phyloP scores from a whole-genome alignment of 2,113 vertebrate species.

The Hippocampus guttulatus region DNA sequence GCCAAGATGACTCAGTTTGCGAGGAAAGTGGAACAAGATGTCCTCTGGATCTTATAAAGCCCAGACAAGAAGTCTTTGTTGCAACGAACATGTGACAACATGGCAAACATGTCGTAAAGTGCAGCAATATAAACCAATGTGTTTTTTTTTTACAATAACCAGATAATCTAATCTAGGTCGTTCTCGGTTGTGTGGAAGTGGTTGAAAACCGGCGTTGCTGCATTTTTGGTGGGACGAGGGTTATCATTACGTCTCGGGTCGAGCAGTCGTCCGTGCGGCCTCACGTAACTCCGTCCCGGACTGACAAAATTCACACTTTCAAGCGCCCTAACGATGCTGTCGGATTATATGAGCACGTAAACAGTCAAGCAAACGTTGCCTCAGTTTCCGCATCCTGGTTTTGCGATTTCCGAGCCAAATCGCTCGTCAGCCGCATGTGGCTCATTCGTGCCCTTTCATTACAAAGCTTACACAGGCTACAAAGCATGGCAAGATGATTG shows the following conservation, averaged over 20 bases:
- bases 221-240: slow-evolving; percentile 35
- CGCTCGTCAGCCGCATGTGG: slow-evolving; percentile 54
- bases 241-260: slow-evolving; percentile 52
- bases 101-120: slow-evolving; percentile 28
- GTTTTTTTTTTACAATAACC: not conserved
- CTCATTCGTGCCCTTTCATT: slow-evolving; percentile 60
- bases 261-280: slow-evolving; percentile 42
- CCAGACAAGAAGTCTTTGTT: slow-evolving; percentile 25
- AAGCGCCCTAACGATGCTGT: not conserved
- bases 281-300: slow-evolving; percentile 44
- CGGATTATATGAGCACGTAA: not conserved
- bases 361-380: not conserved
- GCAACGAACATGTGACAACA: slow-evolving; percentile 10
- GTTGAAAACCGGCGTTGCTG: slow-evolving; percentile 25
- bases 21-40: slow-evolving; percentile 40
- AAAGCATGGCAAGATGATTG: slow-evolving; percentile 41
- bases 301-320: not conserved
- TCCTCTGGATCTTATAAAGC: slow-evolving; percentile 38
- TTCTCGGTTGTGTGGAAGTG: slow-evolving; percentile 17
- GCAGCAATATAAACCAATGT: slow-evolving; percentile 3
- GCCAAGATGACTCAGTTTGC: slow-evolving; percentile 50
- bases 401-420: slow-evolving; percentile 45
- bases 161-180: not conserved
- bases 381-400: not conserved
- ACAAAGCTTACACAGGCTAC: slow-evolving; percentile 50